Evolutionary conservation across 2,113 vertebrate genomes (phyloP).

Genomic region (Cariama cristata): DNA sequence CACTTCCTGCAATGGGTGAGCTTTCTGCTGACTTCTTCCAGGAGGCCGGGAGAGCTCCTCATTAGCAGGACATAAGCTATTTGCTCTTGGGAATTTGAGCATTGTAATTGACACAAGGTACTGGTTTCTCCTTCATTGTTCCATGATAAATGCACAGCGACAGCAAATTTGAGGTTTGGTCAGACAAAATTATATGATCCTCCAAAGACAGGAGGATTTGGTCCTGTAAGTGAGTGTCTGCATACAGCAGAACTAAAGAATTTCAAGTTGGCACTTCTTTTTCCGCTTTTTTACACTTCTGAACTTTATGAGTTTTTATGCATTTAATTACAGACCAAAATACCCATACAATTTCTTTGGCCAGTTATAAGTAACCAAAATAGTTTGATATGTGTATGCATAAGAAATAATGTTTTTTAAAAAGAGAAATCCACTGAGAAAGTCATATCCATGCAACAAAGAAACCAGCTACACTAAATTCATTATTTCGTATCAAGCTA

Average conservation of each 20-base stretch:
- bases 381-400: background rate
- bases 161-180: background rate
- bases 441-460: background rate
- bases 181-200: background rate
- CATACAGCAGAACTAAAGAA: background rate
- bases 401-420: background rate
- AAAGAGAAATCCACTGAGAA: background rate
- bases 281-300: background rate
- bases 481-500: background rate
- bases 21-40: background rate
- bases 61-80: background rate
- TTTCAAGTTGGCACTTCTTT: background rate
- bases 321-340: background rate
- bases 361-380: background rate
- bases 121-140: background rate
- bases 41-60: background rate
- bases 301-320: background rate
- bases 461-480: background rate
- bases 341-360: background rate
- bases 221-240: background rate
- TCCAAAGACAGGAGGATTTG: background rate
- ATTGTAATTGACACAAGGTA: background rate
- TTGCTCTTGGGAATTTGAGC: background rate
- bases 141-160: background rate
- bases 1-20: background rate